A percentile compares a stretch with the other conserved stretches of the same genome.
These are phyloP conservation scores for Myotis myotis DNA, from an alignment of 2,797 vertebrate genomes.

Conservation along the genomic window DNA sequence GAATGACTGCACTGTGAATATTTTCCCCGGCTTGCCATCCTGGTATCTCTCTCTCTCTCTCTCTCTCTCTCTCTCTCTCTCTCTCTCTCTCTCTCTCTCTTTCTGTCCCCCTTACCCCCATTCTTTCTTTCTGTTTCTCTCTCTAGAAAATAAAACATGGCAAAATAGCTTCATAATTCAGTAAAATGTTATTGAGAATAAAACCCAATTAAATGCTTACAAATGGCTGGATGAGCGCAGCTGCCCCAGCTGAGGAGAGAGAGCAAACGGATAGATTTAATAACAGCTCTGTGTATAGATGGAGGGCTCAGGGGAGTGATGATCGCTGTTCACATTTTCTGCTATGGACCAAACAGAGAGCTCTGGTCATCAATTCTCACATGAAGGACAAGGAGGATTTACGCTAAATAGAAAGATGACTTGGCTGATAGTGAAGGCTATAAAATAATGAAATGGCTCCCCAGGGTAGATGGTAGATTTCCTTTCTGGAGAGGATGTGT, in stretches of 20 bases:
- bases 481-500: conserved; percentile 20
- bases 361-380: conserved; percentile 33
- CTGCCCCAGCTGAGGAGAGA: not conserved
- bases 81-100: not conserved
- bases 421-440: conserved; percentile 6
- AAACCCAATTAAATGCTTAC: not conserved
- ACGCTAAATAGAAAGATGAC: conserved; percentile 67
- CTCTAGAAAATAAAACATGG: not conserved
- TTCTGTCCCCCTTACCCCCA: too few relatives aligned
- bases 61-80: not conserved
- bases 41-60: not conserved
- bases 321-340: not conserved
- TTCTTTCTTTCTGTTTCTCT: not conserved
- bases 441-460: conserved; percentile 59
- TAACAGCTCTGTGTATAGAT: not conserved
- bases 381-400: conserved; percentile 59
- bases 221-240: not conserved
- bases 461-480: conserved; percentile 19
- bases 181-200: not conserved
- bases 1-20: not conserved
- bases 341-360: not conserved
- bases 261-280: not conserved
- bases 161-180: not conserved
- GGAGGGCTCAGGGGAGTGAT: not conserved
- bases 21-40: not conserved